Base-by-base conservation (phyloP, 2,797 vertebrate species). In the Spondyliosoma cantharus region DNA sequence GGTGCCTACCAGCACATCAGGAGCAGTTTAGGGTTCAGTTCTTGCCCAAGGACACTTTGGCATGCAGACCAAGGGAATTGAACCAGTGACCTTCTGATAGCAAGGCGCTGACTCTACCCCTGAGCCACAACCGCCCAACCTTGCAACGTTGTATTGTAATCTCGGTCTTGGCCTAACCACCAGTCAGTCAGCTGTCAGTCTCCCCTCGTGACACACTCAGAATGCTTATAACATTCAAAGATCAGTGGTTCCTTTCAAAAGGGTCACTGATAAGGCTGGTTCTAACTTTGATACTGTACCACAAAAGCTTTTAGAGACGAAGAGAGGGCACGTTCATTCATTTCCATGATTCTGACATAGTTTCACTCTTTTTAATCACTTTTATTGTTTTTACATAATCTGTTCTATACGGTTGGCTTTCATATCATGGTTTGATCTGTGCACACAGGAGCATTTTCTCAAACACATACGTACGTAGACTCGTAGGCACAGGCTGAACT, bases 401-500 rank as follows among this genome's bases (percentile, higher is more conserved):
- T 37, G 29, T 24, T 53, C 43, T 61, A 73, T 42, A 58, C 67
- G 9, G 7, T 20, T 5, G 42, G 68, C 60, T 62, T 27, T 82
- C 20, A 46, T 68, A 12, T 45, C 48, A 0, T 4, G 3, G 42
- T 78, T 54, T 74, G 48, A 75, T 74, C 46, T 48, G 15, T 13
- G 16, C 53, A 25, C 27, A 42, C 73, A 24, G 25, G n/a, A 67
- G 45, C 62, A 2, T 27, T 13, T 1, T 9, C 43, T n/a, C 27
- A 24, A 32, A 61, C 56, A 32, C 73, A 48, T 80, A 66, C 62
- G 46, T 8, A 42, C 27, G 46, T 32, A 11, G 22, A 71, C 43
- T n/a, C 58, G n/a, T n/a, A 3, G 43, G 59, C 66, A 3, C 56
- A 9, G 24, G 15, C 60, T 85, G 73, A 87, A 82, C 82, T 85